Evolutionary conservation across 2,888 invertebrate genomes (phyloP), one percentile per base, ranked within the genome.

Genomic region (Eristalis tenax): DNA sequence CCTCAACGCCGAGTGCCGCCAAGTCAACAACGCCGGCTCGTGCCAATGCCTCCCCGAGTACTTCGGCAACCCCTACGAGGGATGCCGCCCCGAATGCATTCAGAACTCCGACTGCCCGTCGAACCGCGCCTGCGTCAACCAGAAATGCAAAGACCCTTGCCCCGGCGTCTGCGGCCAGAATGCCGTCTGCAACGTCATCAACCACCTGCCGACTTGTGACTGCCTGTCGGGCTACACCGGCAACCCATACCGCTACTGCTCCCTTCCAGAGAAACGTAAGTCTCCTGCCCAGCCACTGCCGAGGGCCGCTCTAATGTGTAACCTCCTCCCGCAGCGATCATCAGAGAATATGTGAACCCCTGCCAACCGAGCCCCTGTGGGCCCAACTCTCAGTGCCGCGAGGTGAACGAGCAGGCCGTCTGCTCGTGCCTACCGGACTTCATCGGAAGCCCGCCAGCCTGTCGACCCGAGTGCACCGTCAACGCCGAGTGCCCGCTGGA

Each of bases 61-160:
- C 90, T 93, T 94, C 70, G 96, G 96, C 80, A 94, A 95, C 90
- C 96, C 96, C 26, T 96, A 96, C 89, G 95, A 95, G 90, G 93
- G 93, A 89, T 97, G 97, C 91, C 94, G 96, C 90, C 96, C 97
- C 1, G 96, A 97, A 93, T 97, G 97, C 91, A 94, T 95, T n/a
- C 94, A 96, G 5, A 96, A 96, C 91, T 95, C 96, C 8, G 97
- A 97, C 93, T 97, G 97, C 92, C 93, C 95, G n/a, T 94, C 94
- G 70, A 95, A 95, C 89, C 95, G 94, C 91, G 96, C 96, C 88
- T 97, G 97, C 90, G 93, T 95, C 4, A 94, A 95, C 89, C 95
- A 96, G 88, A 96, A 96, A 92, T 97, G 97, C 91, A 94, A 94
- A 90, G 96, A 97, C 93, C 97, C 97, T 22, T 97, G 97, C 90